phyloP scores from a whole-genome alignment of 2,888 invertebrate genomes.

The Caenorhabditis zanzibari region DNA sequence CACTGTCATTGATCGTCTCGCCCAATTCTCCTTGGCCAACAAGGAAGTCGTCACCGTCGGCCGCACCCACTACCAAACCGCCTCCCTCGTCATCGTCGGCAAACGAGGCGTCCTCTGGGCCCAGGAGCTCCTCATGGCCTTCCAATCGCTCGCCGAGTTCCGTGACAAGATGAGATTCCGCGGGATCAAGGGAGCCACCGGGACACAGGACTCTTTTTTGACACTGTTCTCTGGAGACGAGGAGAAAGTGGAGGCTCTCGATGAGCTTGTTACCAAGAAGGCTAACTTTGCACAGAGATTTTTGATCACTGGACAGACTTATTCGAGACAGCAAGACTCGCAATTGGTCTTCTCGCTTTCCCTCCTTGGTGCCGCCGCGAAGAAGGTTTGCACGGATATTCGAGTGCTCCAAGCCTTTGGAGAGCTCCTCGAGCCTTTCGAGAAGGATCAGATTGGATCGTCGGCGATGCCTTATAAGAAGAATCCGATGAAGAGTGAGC shows the following conservation, averaged over 20 bases:
- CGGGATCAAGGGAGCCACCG: conserved; percentile 98
- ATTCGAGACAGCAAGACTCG: conserved; percentile 87
- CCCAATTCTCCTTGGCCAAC: conserved; percentile 66
- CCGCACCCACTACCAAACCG: conserved; percentile 96
- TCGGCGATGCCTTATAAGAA: conserved; percentile 99
- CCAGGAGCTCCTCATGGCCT: conserved; percentile 95
- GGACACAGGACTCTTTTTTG: conserved; percentile 89
- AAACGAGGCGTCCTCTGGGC: conserved; percentile 97
- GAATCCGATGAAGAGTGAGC: conserved; percentile 98
- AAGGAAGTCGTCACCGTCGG: conserved; percentile 91
- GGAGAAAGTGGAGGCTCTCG: conserved; percentile 89
- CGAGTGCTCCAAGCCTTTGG: conserved; percentile 88
- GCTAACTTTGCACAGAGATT: conserved; percentile 92
- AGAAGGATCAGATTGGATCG: conserved; percentile 88
- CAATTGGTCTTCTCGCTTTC: conserved; percentile 90
- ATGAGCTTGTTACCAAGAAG: conserved; percentile 91
- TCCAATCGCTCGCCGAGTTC: conserved; percentile 89
- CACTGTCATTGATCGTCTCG: conserved; percentile 68
- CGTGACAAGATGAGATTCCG: conserved; percentile 92
- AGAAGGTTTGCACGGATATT: conserved; percentile 95
- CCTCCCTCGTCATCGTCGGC: conserved; percentile 97
- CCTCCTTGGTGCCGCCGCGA: conserved; percentile 92
- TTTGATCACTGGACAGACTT: conserved; percentile 92
- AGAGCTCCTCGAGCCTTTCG: conserved; percentile 98
- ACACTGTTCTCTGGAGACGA: conserved; percentile 93